Base-by-base conservation (phyloP, 2,888 invertebrate species). In the Taphrorychus bicolor region DNA sequence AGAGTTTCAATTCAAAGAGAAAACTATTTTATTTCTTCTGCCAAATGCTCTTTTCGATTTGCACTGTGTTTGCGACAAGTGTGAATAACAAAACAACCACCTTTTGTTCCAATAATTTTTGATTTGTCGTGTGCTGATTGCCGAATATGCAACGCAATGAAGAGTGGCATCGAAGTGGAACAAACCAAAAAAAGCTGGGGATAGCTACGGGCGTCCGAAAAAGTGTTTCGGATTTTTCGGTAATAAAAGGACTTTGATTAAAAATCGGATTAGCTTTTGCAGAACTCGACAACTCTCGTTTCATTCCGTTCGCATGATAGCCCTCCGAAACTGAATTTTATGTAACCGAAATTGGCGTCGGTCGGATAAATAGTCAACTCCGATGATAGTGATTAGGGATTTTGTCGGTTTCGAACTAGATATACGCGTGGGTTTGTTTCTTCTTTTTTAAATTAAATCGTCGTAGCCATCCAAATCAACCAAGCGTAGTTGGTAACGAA, bases 251-350 rank as follows among this genome's bases (percentile, higher is more conserved):
- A 17, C 59, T 51, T 59, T 59, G 59, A 59, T 59, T 59, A 45
- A 59, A 59, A 59, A 59, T 51, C 59, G 49, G 59, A 59, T 59
- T 59, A 59, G 59, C 51, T 59, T 54, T 51, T 59, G 49, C 59
- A 32, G 19, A 48, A 16, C 45, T 59, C 51, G 59, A 48, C 32
- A 24, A 32, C 49, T 59, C 49, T 59, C 59, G 59, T 59, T 59
- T 19, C 59, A 32, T 59, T 59, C 49, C 49, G 51, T 59, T 19
- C 40, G 45, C 45, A 45, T 45, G 45, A 45, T 45, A 45, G 45
- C 45, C 14, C 17, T 45, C 5, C 14, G 14, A 45, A 45, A 45
- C 45, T 45, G 16, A 45, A 45, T 45, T 45, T 45, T 14, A 45
- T 45, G 17, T 5, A 45, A 45, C 45, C 45, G 45, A 45, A 45